Percentiles rank a stretch among this genome's conserved stretches.
Evolutionary conservation across 2,888 invertebrate genomes (phyloP).

Genomic region (Latrodectus elegans): DNA sequence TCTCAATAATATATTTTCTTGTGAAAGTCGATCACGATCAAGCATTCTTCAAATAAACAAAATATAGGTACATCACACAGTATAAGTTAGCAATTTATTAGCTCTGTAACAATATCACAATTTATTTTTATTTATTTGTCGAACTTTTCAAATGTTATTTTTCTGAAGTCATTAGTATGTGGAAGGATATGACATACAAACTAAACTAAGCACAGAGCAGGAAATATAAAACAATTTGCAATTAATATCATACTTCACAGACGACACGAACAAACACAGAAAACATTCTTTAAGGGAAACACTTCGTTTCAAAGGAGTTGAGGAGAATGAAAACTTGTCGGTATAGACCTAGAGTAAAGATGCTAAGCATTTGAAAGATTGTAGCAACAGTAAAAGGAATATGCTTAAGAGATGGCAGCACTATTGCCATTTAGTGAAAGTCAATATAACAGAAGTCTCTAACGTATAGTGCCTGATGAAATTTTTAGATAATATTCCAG

Average conservation of each 20-base stretch:
- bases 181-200: neutral
- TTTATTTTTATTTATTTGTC: neutral
- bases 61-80: neutral
- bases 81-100: neutral
- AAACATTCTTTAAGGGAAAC: slow-evolving; percentile 2
- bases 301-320: slow-evolving; percentile 2
- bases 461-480: no score
- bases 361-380: neutral
- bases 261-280: slow-evolving; percentile 2
- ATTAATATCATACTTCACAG: neutral
- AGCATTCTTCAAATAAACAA: slow-evolving; percentile 2
- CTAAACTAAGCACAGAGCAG: neutral
- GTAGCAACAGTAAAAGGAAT: neutral
- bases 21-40: neutral
- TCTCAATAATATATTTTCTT: neutral
- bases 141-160: neutral
- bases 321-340: neutral
- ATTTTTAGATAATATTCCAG: no score
- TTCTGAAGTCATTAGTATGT: neutral
- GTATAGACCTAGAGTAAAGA: neutral
- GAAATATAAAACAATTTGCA: neutral
- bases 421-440: neutral
- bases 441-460: no score
- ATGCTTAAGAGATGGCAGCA: neutral
- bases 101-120: neutral